phyloP scores from a whole-genome alignment of 2,797 vertebrate species.

The Halcyon chelicuti region DNA sequence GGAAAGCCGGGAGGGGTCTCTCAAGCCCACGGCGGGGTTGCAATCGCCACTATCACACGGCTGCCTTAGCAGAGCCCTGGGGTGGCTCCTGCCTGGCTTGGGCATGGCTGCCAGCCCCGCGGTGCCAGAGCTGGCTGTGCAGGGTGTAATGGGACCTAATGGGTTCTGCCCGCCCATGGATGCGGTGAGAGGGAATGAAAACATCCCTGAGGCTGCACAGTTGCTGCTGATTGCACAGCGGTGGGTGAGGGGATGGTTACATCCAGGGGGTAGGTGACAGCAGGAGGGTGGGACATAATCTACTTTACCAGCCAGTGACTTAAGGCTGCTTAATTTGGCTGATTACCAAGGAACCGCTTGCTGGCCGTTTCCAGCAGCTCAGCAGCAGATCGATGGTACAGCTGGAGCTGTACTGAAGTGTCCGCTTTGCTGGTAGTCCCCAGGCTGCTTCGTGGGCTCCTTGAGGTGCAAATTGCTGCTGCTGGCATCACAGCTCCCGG shows the following conservation, averaged over 20 bases:
- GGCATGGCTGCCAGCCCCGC: accelerated
- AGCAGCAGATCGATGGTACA: not conserved
- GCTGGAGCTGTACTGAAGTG: not conserved
- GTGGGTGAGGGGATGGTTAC: not conserved
- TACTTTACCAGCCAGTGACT: not conserved
- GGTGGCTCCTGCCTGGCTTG: not conserved
- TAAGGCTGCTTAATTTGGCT: conserved; percentile 19
- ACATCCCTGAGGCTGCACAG: not conserved
- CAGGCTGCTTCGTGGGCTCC: not conserved
- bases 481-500: not conserved
- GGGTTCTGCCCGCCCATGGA: not conserved
- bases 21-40: accelerated
- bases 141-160: accelerated
- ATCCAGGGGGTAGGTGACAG: not conserved
- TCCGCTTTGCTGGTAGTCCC: not conserved
- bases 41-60: accelerated
- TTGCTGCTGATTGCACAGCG: not conserved
- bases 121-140: not conserved
- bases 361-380: not conserved
- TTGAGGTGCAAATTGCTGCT: not conserved
- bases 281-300: not conserved
- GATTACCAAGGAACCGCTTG: not conserved
- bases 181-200: not conserved
- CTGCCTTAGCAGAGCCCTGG: not conserved
- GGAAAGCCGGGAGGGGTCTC: not conserved